Evolutionary conservation across 2,113 vertebrate species (phyloP), one percentile per base, ranked within the genome.

Genomic region (Desmodus rotundus): DNA sequence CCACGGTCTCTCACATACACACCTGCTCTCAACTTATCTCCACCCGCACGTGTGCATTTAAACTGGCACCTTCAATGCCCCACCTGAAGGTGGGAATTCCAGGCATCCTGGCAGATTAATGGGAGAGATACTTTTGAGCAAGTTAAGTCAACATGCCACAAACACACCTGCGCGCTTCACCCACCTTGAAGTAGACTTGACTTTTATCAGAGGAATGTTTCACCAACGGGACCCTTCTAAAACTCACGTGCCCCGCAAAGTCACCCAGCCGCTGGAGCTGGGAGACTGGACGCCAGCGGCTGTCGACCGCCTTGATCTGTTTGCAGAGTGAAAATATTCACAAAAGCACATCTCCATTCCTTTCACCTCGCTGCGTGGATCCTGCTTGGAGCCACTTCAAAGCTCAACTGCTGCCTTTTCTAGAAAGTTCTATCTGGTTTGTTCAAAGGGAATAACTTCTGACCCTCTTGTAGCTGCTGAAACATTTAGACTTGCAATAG

Each of bases 121-220:
- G 38, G 67, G 54, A 84, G 82, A 76, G 77, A 85, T 8, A 17
- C 88, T 96, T 92, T 38, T 33, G 67, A 93, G 68, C 14, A 13
- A 68, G 76, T 67, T 92, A 94, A 93, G 95, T 97, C 91, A 96
- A 96, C 93, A 97, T 2, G 6, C 61, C 54, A 3, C 81, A 54
- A 78, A 67, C 47, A 82, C 94, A 96, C 96, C 97, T 96, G 97
- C 67, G 38, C 12, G 33, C 52, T 72, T 56, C 7, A 56, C 76
- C 67, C 7, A 16, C 80, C 76, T 26, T 92, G 89, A 96, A 93
- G 96, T 52, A 92, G 93, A 24, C 54, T 86, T 95, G 77, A 77
- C 81, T 86, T 88, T 96, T 86, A 96, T 73, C 95, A 82, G 52
- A 96, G 88, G 81, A 97, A 92, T 97, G 88, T 77, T 84, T 67